phyloP scores from a whole-genome alignment of 2,113 vertebrate species.

The Nansenia antarctica region DNA sequence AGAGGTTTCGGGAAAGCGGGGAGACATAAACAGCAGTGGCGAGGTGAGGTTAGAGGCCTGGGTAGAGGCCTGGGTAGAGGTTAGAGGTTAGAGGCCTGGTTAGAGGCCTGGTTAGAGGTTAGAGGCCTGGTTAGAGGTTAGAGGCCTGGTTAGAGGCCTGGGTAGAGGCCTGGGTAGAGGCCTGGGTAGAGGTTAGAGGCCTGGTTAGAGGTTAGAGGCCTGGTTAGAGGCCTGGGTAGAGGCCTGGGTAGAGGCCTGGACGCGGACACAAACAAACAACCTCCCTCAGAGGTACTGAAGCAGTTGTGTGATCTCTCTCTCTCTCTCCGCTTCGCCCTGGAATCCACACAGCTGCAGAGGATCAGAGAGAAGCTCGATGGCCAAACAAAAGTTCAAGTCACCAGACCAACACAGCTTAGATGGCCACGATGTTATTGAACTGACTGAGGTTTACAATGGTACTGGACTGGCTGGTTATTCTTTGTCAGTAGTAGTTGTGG shows the following conservation, averaged over 20 bases:
- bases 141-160: too few relatives aligned
- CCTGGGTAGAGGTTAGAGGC: slow-evolving; percentile 28
- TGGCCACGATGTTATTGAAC: too few relatives aligned
- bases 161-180: too few relatives aligned
- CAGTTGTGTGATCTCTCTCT: background rate
- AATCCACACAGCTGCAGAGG: slow-evolving; percentile 44
- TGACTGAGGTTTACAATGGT: too few relatives aligned
- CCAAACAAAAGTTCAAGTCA: too few relatives aligned
- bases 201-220: slow-evolving; percentile 28
- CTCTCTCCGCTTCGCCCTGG: slow-evolving; percentile 14
- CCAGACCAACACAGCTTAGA: too few relatives aligned
- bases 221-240: slow-evolving; percentile 36
- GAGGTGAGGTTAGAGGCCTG: slow-evolving; percentile 31
- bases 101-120: slow-evolving; percentile 38
- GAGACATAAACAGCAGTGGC: slow-evolving; percentile 48
- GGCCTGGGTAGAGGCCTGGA: slow-evolving; percentile 29
- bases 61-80: too few relatives aligned
- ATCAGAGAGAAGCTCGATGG: too few relatives aligned
- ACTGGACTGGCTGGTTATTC: too few relatives aligned
- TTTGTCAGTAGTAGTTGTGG: too few relatives aligned
- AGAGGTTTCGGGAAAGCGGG: slow-evolving; percentile 40
- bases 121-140: slow-evolving; percentile 39
- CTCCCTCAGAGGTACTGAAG: slow-evolving; percentile 18
- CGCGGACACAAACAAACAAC: slow-evolving; percentile 43
- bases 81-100: slow-evolving; percentile 31